Conservation (phyloP, 1,140 invertebrate genomes). For the Helicoverpa armigera region DNA sequence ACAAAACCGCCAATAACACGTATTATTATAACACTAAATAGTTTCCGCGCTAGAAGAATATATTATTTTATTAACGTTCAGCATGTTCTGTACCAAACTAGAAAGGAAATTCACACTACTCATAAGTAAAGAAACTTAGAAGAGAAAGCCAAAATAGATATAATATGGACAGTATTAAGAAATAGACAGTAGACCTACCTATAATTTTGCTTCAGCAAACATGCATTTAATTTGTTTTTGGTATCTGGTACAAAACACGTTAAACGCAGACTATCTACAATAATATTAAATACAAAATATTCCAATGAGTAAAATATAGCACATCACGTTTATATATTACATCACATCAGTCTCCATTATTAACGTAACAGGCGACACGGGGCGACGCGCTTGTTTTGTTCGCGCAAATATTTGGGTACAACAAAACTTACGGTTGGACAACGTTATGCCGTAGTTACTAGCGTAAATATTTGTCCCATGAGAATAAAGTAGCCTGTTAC, state of each 20-base stretch:
- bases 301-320: constrained; percentile 60
- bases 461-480: background rate
- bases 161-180: too few relatives aligned
- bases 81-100: constrained; percentile 14
- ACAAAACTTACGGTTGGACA: background rate
- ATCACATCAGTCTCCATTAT: constrained; percentile 67
- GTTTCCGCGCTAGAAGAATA: constrained; percentile 52
- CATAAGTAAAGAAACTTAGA: too few relatives aligned
- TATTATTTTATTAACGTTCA: constrained; percentile 52
- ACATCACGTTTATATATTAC: constrained; percentile 62
- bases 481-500: too few relatives aligned
- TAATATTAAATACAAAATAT: constrained; percentile 51
- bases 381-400: constrained; percentile 4
- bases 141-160: too few relatives aligned
- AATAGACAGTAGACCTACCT: too few relatives aligned
- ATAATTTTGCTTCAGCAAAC: too few relatives aligned
- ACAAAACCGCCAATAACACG: constrained; percentile 35
- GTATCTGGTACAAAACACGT: constrained; percentile 18
- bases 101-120: background rate
- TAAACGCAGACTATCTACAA: constrained; percentile 7
- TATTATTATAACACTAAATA: constrained; percentile 48
- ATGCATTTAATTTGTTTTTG: too few relatives aligned
- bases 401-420: background rate
- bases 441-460: background rate
- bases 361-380: constrained; percentile 29